Evolutionary conservation across 2,888 invertebrate species (phyloP), one percentile per base, ranked within the genome.

Genomic region (Catocala sponsa): DNA sequence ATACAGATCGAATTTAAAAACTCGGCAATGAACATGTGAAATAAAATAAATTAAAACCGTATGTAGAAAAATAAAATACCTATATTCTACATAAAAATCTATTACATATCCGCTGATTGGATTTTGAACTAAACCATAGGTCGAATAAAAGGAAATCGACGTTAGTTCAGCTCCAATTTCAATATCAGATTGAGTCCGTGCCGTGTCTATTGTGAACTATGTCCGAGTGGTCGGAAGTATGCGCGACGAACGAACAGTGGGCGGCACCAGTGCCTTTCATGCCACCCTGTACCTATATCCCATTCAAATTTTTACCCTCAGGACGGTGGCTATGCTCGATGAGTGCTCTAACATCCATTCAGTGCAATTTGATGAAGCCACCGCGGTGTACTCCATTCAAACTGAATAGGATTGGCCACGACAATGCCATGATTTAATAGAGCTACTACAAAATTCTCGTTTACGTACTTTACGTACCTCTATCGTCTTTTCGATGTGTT

Each of bases 271-370:
- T 76, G 74, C 79, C 79, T 81, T 83, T 83, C 80, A 85, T 81
- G 59, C 72, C 65, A 69, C 74, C 75, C 80, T 77, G 80, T 83
- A 86, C 87, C 83, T 85, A 87, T 88, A 89, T 89, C 87, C 91
- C 88, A 94, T 94, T 94, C 92, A 94, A 92, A 94, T 94, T 94
- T 94, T 94, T 94, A 90, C 91, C 92, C 94, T 86, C 86, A 83
- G 80, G 82, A 79, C 84, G 79, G 72, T 75, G 81, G 81, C 84
- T 81, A 87, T 87, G 89, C 84, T 88, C 89, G 84, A 91, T 84
- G 90, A 92, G 93, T 89, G 88, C 91, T 90, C 91, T 89, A 89
- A 87, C 91, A 89, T 85, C 88, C 90, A 88, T 91, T 93, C 89
- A 91, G 80, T 91, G 91, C 92, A 92, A 94, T 94, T 94, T 91